Evolutionary conservation across 2,888 invertebrate species (phyloP).

Genomic region (Cerceris ruficornis): DNA sequence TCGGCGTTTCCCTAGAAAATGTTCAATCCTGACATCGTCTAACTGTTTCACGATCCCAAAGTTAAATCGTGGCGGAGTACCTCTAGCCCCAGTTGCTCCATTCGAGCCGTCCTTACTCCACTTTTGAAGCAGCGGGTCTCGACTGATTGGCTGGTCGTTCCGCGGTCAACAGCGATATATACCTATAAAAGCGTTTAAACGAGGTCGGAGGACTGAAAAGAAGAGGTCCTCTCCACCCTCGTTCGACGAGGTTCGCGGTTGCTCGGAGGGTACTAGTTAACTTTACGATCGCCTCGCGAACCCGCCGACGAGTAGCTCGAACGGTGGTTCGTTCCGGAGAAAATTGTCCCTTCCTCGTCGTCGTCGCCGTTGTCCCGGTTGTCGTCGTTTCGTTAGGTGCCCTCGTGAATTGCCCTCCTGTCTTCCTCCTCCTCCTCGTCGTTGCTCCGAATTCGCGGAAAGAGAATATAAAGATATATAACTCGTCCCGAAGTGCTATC

Average conservation of each 20-base stretch:
- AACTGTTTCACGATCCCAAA: neutral
- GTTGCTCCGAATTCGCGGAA: constrained; percentile 20
- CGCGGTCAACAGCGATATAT: constrained; percentile 56
- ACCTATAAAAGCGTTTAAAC: constrained; percentile 66
- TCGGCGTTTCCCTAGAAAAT: too few relatives aligned
- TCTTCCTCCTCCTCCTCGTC: neutral
- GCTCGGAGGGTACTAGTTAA: constrained; percentile 69
- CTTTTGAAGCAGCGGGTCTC: constrained; percentile 40
- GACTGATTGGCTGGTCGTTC: constrained; percentile 64
- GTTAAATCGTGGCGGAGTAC: neutral
- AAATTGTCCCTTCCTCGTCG: constrained; percentile 13
- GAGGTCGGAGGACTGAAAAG: constrained; percentile 31
- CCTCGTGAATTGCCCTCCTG: constrained; percentile 3
- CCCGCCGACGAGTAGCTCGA: constrained; percentile 55
- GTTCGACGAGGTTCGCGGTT: constrained; percentile 28
- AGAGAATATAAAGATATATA: constrained; percentile 18
- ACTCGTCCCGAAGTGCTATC: constrained; percentile 20
- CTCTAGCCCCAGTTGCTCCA: neutral
- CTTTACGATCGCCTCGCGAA: constrained; percentile 66
- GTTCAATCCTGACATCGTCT: neutral
- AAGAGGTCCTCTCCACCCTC: constrained; percentile 13
- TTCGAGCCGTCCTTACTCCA: constrained; percentile 26
- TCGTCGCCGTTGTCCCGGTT: neutral
- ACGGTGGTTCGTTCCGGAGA: constrained; percentile 33
- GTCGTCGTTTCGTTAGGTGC: neutral